Evolutionary conservation across 1,140 invertebrate species (phyloP), one percentile per base, ranked within the genome.

Genomic region (Rhynchophorus ferrugineus): DNA sequence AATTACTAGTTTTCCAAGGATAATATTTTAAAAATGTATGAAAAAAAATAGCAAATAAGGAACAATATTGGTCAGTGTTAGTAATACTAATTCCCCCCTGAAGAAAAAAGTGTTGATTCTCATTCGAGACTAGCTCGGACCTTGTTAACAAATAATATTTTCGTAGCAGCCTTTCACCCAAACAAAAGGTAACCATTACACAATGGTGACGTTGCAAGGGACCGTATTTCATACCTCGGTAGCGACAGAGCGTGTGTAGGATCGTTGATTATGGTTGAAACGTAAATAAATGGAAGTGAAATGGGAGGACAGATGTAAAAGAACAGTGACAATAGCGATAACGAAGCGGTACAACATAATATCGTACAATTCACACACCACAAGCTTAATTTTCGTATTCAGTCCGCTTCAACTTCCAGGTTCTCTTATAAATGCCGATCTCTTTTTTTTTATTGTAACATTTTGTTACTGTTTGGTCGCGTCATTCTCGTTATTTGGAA

Each of bases 291-390:
- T 50, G 47, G 47, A 50, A 39, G 41, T 20, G 44, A 20, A 49
- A 44, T 60, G 58, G 48, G 57, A 54, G 60, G 60, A 60, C 60
- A 62, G 60, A 60, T 62, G 60, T 58, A 46, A 43, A 29, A 29
- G 11, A 11, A 29, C 5, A 29, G 38, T 37, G 45, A 62, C 60
- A 62, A 62, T 62, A 49, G 58, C 50, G 45, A 58, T 62, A 62
- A 62, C 60, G 60, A 62, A 56, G 56, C 58, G 53, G 49, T 54
- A 51, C 44, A 44, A 35, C 45, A 57, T 39, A 56, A 56, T 56
- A 50, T 56, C 47, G 41, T 36, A 56, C 48, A 56, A 56, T 56
- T 56, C 47, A 56, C n/a, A n/a, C n/a, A n/a, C n/a, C n/a, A 35
- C 39, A 13, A 21, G 45, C 21, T 44, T 18, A 35, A 34, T 36